Evolutionary conservation across 2,113 vertebrate species (phyloP), one percentile per base, ranked within the genome.

Genomic region (Pachycephala philippinensis): DNA sequence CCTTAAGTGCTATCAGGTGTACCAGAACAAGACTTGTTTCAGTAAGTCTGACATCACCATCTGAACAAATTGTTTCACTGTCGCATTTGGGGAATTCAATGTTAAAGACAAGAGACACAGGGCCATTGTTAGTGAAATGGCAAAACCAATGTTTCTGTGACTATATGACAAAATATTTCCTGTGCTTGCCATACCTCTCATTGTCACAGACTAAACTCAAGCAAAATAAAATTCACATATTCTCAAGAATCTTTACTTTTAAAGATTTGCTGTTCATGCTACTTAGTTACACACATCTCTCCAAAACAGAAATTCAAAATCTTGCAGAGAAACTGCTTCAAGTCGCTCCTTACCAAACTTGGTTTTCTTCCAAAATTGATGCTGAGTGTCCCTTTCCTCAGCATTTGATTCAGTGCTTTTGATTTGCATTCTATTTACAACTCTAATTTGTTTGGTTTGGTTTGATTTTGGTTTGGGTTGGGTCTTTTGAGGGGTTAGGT

Each of bases 151-250:
- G 54, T 69, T 72, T 56, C 44, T 37, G 5, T 57, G 30, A 39
- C 30, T 44, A 3, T n/a, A 40, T 61, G 59, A 59, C 50, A 83
- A 69, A 80, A 27, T 74, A 50, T 83, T 71, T 56, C 28, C 1
- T 2, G 13, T 19, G 14, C 8, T 72, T 88, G 11, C 70, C 13
- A 8, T 53, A 21, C 6, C 4, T 69, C 33, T 20, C 3, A 0
- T 14, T 87, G 45, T 21, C 44, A 42, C 3, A 4, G 24, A 33
- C 17, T 27, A 35, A 87, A 69, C 15, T 21, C 13, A 24, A 74
- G 39, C 11, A 70, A 96, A 86, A 30, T 42, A 39, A 53, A 72
- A 56, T 37, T 3, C 31, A 70, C 77, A 15, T 40, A 30, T 78
- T 59, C 13, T 72, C 15, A 39, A 33, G 28, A 52, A 35, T 23